phyloP scores from a whole-genome alignment of 2,888 invertebrate species.

The Amphipyra berbera region DNA sequence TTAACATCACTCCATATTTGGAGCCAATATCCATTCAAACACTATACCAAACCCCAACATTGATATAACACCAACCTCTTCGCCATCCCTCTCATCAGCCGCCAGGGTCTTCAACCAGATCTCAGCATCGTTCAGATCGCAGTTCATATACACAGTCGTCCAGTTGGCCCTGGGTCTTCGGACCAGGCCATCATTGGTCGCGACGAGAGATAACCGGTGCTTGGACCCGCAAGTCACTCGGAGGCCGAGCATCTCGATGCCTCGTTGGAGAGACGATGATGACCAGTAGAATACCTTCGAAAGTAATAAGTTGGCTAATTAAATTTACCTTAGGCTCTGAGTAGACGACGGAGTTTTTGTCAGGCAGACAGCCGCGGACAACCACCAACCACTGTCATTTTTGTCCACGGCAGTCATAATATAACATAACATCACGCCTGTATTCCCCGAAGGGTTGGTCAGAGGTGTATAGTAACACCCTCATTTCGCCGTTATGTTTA shows the following conservation, averaged over 20 bases:
- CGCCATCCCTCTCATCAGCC: slow-evolving; percentile 68
- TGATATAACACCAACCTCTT: slow-evolving; percentile 65
- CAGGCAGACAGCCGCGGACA: too few species aligned
- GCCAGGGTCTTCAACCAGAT: slow-evolving; percentile 97
- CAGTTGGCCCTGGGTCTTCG: slow-evolving; percentile 96
- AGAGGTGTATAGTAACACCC: too few species aligned
- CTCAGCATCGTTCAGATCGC: slow-evolving; percentile 97
- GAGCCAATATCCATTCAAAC: not conserved
- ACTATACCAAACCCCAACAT: not conserved
- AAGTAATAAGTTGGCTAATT: not conserved
- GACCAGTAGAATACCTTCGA: slow-evolving; percentile 97
- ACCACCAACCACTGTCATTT: too few species aligned
- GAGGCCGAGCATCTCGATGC: slow-evolving; percentile 95
- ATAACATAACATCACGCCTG: too few species aligned
- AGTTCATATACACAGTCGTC: slow-evolving; percentile 98
- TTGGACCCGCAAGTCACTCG: slow-evolving; percentile 95
- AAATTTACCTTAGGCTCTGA: too few species aligned
- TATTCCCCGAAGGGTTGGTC: too few species aligned
- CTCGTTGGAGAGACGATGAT: slow-evolving; percentile 98
- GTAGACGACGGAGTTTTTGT: too few species aligned
- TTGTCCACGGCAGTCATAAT: too few species aligned
- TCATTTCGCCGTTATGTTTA: too few species aligned
- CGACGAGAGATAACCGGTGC: slow-evolving; percentile 93
- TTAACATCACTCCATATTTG: too few species aligned
- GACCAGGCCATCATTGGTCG: slow-evolving; percentile 94